Evolutionary conservation across 2,888 invertebrate genomes (phyloP), one percentile per base, ranked within the genome.

Genomic region (Acleris cristana): DNA sequence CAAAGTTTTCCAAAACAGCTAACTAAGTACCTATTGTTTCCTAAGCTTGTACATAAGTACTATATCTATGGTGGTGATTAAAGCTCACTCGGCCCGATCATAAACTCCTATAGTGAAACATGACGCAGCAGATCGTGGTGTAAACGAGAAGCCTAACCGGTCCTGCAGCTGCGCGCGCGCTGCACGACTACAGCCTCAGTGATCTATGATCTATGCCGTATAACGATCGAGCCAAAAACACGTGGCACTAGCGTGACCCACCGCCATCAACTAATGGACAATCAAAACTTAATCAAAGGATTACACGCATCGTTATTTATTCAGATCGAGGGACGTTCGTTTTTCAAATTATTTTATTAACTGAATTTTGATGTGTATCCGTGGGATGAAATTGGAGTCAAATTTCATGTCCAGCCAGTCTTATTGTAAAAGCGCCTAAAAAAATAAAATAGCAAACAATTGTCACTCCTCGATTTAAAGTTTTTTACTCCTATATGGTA

Each of bases 111-210:
- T 53, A 55, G 19, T 70, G 65, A 59, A 76, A 76, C 77, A 83
- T 82, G 82, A 85, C 82, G 79, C 71, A 76, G 78, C 79, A 81
- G 76, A 78, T 75, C 75, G 76, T 73, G 75, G 76, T 84, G 86
- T 86, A 84, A 86, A 82, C 87, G 83, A 85, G 87, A 85, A 85
- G 83, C 78, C 74, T 74, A 89, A 92, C 92, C 91, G 90, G 92
- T 92, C 83, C 76, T 81, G 89, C 90, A 91, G 92, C 91, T 92
- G 91, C 91, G 87, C 87, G 86, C 83, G 87, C 87, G 79, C 79
- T 63, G 73, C 70, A 75, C 74, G 74, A 76, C 74, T 73, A 73
- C 68, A 54, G 62, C 23, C 52, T 30, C 55, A 54, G 65, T 62
- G 66, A 62, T 62, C 52, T 62, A 62, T 61, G 56, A 66, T 62